Evolutionary conservation across 2,888 invertebrate genomes (phyloP).

Genomic region (Drosophila trichaetosa): DNA sequence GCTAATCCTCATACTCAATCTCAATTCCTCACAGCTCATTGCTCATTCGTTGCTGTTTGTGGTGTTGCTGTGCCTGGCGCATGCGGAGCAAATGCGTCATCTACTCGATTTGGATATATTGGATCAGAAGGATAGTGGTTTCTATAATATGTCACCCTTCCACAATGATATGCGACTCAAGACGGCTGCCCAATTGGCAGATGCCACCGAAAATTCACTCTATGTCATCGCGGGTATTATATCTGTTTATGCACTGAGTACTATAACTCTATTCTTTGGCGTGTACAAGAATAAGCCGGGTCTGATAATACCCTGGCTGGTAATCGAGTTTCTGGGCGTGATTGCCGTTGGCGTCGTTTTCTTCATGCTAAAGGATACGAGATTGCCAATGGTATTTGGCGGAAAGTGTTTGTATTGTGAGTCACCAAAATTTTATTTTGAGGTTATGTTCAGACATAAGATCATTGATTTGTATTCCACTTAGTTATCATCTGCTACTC

Average conservation of each 20-base stretch:
- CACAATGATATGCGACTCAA: slow-evolving; percentile 82
- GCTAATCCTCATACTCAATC: background rate
- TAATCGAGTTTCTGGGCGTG: slow-evolving; percentile 82
- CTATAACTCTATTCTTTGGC: slow-evolving; percentile 82
- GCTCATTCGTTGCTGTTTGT: slow-evolving; percentile 83
- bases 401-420: slow-evolving; percentile 82
- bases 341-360: slow-evolving; percentile 71
- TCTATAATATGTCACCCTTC: slow-evolving; percentile 82
- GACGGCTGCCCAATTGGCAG: slow-evolving; percentile 81
- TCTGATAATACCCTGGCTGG: slow-evolving; percentile 83
- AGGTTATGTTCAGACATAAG: slow-evolving; percentile 8
- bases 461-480: slow-evolving; percentile 1
- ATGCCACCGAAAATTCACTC: slow-evolving; percentile 81
- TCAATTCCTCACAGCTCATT: slow-evolving; percentile 73
- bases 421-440: slow-evolving; percentile 19
- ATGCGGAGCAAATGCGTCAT: slow-evolving; percentile 84
- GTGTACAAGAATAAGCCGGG: slow-evolving; percentile 83
- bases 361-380: slow-evolving; percentile 79
- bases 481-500: slow-evolving; percentile 78
- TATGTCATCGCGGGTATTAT: slow-evolving; percentile 76
- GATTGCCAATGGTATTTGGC: slow-evolving; percentile 77
- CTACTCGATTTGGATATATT: slow-evolving; percentile 83
- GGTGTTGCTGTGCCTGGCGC: slow-evolving; percentile 83
- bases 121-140: slow-evolving; percentile 84
- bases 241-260: slow-evolving; percentile 81